Percentiles rank a stretch among this genome's conserved stretches.
Conservation (phyloP, 2,888 invertebrate genomes). For the Lomographa bimaculata region DNA sequence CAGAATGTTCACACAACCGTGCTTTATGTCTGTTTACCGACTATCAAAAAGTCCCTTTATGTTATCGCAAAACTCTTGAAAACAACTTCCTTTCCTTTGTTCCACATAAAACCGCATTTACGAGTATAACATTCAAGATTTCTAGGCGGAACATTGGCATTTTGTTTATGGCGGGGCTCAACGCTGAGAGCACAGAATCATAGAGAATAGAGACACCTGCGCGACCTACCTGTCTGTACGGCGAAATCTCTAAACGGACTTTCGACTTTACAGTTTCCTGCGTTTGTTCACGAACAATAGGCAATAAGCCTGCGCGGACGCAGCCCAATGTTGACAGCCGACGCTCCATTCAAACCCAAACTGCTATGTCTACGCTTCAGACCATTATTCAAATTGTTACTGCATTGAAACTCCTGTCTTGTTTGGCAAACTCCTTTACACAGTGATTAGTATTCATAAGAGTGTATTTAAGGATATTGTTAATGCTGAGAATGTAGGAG, state of each 20-base stretch:
- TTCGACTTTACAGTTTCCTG: conserved; percentile 81
- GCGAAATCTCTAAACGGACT: conserved; percentile 74
- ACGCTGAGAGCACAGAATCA: conserved; percentile 10
- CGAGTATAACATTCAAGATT: too few relatives aligned
- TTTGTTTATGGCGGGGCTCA: conserved; percentile 19
- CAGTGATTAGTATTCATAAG: conserved; percentile 13
- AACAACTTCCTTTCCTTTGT: conserved; percentile 77
- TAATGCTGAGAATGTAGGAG: conserved; percentile 24
- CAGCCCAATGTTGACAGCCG: conserved; percentile 56
- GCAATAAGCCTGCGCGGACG: conserved; percentile 64
- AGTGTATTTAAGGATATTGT: conserved; percentile 19
- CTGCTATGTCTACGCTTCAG: conserved; percentile 51
- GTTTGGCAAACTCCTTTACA: conserved; percentile 17
- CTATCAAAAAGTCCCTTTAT: conserved; percentile 57
- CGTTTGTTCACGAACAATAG: conserved; percentile 78
- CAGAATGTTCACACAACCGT: conserved; percentile 27
- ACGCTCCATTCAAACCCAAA: conserved; percentile 66
- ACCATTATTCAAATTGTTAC: conserved; percentile 52
- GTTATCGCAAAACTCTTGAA: conserved; percentile 59
- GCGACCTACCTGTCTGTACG: conserved; percentile 77
- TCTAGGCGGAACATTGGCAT: conserved; percentile 13
- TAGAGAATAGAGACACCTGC: conserved; percentile 64
- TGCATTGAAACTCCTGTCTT: conserved; percentile 29
- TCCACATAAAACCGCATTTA: conserved; percentile 53
- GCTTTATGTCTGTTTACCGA: conserved; percentile 36